Evolutionary conservation across 2,113 vertebrate species (phyloP), one percentile per base, ranked within the genome.

Genomic region (Psilopsiagon aymara): DNA sequence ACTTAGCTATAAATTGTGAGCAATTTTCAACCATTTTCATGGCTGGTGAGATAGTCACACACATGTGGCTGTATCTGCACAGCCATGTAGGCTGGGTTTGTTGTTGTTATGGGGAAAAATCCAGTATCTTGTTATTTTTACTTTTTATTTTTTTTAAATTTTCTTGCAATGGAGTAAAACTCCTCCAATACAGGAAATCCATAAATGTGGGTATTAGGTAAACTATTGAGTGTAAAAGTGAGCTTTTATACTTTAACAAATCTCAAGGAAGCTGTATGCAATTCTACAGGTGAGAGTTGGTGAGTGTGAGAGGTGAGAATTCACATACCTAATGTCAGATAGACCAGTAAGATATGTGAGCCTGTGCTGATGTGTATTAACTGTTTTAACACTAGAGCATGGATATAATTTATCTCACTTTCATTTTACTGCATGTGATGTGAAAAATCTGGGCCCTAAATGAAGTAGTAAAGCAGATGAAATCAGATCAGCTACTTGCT

Each of bases 351-450:
- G 7, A n/a, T 11, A 21, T 0, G 20, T 46, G n/a, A 89, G 16
- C 19, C 75, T 0, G 1, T 37, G 31, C 13, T 1, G 1, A 25
- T 62, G 9, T 3, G 10, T 21, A 2, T 37, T 17, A 62, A 66
- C 69, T n/a, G 2, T 70, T 80, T 39, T 35, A 77, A 44, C 21
- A 63, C 21, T 0, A 37, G 21, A 89, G 51, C 41, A 23, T 0
- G 4, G 53, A 41, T 25, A 15, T 37, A 10, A 78, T 93, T 94
- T 75, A 84, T 84, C 55, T 82, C 53, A 39, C 53, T 89, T 86
- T 67, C 35, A 10, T 67, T 94, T 93, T 66, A 79, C 66, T 73
- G 31, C 57, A 16, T 6, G 20, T 47, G 66, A 44, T 4, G 69
- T 17, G 8, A 47, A 88, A 78, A 82, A 55, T 63, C 67, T 51